phyloP scores from a whole-genome alignment of 2,797 vertebrate species.

The Echeneis naucrates region DNA sequence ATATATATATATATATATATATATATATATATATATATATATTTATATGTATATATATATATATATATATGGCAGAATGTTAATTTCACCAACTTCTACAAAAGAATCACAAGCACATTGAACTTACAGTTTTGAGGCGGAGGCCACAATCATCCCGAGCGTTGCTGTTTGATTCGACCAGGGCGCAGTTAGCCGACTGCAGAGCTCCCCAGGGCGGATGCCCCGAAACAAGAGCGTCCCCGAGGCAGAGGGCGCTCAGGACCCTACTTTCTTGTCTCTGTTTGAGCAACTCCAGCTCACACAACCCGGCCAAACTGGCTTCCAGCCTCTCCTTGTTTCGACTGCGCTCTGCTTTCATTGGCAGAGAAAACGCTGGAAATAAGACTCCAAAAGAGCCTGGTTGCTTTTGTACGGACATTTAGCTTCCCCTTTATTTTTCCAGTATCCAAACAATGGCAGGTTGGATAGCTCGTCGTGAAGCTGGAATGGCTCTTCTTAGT shows the following conservation, averaged over 20 bases:
- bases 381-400: slow-evolving; percentile 50
- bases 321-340: slow-evolving; percentile 88
- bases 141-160: slow-evolving; percentile 23
- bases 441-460: neutral
- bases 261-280: slow-evolving; percentile 88
- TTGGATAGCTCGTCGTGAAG: neutral
- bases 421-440: neutral
- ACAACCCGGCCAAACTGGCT: slow-evolving; percentile 87
- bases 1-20: too few relatives aligned
- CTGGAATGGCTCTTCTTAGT: neutral
- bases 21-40: too few relatives aligned
- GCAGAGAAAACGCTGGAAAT: slow-evolving; percentile 84
- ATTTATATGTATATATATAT: too few relatives aligned
- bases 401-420: slow-evolving; percentile 28
- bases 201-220: slow-evolving; percentile 65
- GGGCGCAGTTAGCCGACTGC: slow-evolving; percentile 45
- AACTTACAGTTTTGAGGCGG: slow-evolving; percentile 63
- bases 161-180: slow-evolving; percentile 33
- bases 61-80: neutral
- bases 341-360: slow-evolving; percentile 85
- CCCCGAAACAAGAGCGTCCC: slow-evolving; percentile 62
- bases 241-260: slow-evolving; percentile 84
- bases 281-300: slow-evolving; percentile 88
- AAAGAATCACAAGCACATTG: neutral
- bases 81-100: rapidly evolving